A percentile compares a stretch with the other conserved stretches of the same genome.
These are phyloP conservation scores for Cataglyphis rosenhaueri DNA, from an alignment of 2,888 invertebrate genomes.

Conservation along the genomic window DNA sequence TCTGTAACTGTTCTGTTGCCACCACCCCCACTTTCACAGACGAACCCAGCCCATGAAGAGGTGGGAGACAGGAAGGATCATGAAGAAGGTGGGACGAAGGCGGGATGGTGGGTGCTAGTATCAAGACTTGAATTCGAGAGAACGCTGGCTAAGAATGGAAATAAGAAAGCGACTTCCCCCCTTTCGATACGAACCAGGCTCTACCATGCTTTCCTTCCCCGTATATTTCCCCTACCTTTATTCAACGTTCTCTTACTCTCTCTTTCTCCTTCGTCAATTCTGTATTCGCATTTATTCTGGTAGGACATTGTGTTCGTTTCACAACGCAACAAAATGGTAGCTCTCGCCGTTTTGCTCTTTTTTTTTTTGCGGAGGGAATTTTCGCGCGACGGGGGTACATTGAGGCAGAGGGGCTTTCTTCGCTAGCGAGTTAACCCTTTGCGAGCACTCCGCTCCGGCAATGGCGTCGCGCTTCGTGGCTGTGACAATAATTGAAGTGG, in stretches of 20 bases:
- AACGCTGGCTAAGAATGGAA: constrained; percentile 68
- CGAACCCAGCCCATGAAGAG: constrained; percentile 63
- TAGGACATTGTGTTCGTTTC: constrained; percentile 52
- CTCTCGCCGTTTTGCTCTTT: constrained; percentile 63
- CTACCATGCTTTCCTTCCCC: neutral
- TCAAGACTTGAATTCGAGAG: constrained; percentile 70
- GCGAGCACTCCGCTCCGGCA: neutral
- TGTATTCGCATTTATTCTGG: constrained; percentile 30
- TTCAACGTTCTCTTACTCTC: constrained; percentile 17
- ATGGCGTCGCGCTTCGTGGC: constrained; percentile 3
- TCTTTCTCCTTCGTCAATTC: constrained; percentile 46
- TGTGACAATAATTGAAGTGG: constrained; percentile 8
- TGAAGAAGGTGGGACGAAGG: constrained; percentile 60
- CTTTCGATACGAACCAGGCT: constrained; percentile 52
- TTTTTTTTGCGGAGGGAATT: constrained; percentile 10
- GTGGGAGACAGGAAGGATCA: constrained; percentile 53
- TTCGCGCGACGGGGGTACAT: constrained; percentile 8
- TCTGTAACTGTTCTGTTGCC: constrained; percentile 37
- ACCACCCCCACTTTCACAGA: constrained; percentile 39
- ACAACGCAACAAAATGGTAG: constrained; percentile 66
- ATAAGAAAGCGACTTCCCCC: constrained; percentile 73
- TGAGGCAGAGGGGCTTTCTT: constrained; percentile 13
- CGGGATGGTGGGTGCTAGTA: constrained; percentile 67
- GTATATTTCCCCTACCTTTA: constrained; percentile 14
- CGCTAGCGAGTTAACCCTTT: constrained; percentile 20